Conservation (phyloP, 2,113 vertebrate genomes). For the Cinclus cinclus region DNA sequence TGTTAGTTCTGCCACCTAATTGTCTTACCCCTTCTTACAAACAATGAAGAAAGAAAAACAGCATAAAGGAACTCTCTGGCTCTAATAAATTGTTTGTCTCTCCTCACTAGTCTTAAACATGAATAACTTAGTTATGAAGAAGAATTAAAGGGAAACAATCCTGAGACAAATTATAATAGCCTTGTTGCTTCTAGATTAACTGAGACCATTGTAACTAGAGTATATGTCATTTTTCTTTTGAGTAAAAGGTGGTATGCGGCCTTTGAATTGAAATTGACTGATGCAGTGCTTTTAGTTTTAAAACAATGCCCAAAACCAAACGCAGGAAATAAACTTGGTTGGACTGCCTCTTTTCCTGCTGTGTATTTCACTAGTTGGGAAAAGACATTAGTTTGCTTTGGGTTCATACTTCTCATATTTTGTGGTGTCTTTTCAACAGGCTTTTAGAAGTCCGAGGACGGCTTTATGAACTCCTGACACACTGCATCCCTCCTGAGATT, state of each 20-base stretch:
- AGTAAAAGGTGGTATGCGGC: background rate
- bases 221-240: background rate
- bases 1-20: background rate
- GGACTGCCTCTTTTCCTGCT: background rate
- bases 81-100: background rate
- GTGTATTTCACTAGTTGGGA: background rate
- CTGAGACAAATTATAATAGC: background rate
- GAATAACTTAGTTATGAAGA: background rate
- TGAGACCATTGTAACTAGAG: background rate
- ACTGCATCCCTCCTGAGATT: slow-evolving; percentile 95
- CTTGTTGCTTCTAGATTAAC: background rate
- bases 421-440: slow-evolving; percentile 71
- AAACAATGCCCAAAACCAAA: background rate
- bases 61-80: background rate
- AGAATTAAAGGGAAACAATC: background rate
- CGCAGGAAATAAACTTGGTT: background rate
- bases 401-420: background rate
- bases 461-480: slow-evolving; percentile 94
- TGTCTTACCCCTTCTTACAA: background rate
- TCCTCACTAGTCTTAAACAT: background rate
- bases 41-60: background rate
- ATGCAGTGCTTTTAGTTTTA: background rate
- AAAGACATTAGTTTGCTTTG: background rate
- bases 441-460: slow-evolving; percentile 92
- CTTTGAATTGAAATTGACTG: background rate